These are phyloP conservation scores for Clamator glandarius DNA, from an alignment of 2,797 vertebrate genomes.

Conservation along the genomic window DNA sequence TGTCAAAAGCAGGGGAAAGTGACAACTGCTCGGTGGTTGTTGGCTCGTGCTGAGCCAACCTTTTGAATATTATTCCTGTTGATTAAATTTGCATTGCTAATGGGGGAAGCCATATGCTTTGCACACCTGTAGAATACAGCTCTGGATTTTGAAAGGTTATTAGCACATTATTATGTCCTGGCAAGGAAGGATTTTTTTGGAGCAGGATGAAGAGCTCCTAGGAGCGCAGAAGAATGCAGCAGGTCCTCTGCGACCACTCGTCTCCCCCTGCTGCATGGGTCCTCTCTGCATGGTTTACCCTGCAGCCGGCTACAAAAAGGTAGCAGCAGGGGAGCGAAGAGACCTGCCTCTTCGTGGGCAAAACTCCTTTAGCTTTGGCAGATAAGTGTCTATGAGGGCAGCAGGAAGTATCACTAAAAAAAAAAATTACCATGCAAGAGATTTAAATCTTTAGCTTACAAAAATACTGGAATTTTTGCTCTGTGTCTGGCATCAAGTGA, in stretches of 20 bases:
- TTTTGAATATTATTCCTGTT: slow-evolving; percentile 56
- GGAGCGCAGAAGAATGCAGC: background rate
- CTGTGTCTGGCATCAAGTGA: background rate
- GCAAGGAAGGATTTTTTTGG: background rate
- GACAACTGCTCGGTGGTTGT: slow-evolving; percentile 29
- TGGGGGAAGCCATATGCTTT: slow-evolving; percentile 57
- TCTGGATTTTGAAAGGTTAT: slow-evolving; percentile 27
- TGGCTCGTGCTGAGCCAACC: slow-evolving; percentile 39
- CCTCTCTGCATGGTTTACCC: background rate
- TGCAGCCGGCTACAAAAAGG: accelerated
- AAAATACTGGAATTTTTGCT: background rate
- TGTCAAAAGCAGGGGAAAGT: slow-evolving; percentile 6
- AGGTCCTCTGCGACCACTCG: background rate
- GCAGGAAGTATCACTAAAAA: background rate
- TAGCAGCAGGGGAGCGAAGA: background rate
- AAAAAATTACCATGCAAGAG: background rate
- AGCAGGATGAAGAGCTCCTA: background rate
- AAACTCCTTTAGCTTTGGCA: background rate
- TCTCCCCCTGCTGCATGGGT: accelerated
- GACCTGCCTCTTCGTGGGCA: background rate
- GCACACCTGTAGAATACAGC: slow-evolving; percentile 55
- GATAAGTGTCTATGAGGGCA: background rate
- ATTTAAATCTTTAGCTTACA: background rate
- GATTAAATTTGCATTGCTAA: slow-evolving; percentile 74
- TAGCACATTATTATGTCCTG: slow-evolving; percentile 6